Evolutionary conservation across 2,888 invertebrate species (phyloP).

Genomic region (Megastigmus dorsalis): DNA sequence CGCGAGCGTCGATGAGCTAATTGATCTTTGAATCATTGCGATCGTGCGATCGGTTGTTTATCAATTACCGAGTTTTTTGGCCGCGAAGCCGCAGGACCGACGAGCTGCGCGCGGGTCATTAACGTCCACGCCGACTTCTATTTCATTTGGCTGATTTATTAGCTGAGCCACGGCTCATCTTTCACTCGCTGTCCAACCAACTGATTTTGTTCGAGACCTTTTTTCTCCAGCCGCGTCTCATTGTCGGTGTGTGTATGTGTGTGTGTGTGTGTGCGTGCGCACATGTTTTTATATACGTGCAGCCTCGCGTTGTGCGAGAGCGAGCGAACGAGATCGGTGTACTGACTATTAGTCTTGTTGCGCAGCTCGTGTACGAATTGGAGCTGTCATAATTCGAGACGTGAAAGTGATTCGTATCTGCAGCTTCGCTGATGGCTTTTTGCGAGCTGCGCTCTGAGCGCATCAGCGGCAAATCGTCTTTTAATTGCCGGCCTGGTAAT

Average conservation of each 20-base stretch:
- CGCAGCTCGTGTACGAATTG: neutral
- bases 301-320: neutral
- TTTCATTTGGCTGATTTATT: slow-evolving; percentile 20
- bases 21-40: neutral
- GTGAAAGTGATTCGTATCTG: slow-evolving; percentile 24
- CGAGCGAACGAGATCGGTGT: neutral
- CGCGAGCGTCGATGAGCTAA: no score
- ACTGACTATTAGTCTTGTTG: no score
- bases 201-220: slow-evolving; percentile 17
- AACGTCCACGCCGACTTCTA: slow-evolving; percentile 11
- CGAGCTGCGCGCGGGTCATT: neutral
- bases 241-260: no score
- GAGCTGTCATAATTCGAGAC: slow-evolving; percentile 8
- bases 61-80: slow-evolving; percentile 4
- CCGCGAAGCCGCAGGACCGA: neutral
- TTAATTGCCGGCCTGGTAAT: slow-evolving; percentile 24
- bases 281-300: neutral
- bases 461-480: slow-evolving; percentile 46
- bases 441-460: no score
- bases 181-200: slow-evolving; percentile 3
- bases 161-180: slow-evolving; percentile 14
- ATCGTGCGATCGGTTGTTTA: neutral
- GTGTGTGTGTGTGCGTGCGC: no score
- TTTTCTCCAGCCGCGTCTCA: slow-evolving; percentile 18
- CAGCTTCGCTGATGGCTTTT: neutral